Percentiles rank a stretch among this genome's conserved stretches.
Evolutionary conservation across 1,140 invertebrate genomes (phyloP).

Genomic region (Thrips palmi): DNA sequence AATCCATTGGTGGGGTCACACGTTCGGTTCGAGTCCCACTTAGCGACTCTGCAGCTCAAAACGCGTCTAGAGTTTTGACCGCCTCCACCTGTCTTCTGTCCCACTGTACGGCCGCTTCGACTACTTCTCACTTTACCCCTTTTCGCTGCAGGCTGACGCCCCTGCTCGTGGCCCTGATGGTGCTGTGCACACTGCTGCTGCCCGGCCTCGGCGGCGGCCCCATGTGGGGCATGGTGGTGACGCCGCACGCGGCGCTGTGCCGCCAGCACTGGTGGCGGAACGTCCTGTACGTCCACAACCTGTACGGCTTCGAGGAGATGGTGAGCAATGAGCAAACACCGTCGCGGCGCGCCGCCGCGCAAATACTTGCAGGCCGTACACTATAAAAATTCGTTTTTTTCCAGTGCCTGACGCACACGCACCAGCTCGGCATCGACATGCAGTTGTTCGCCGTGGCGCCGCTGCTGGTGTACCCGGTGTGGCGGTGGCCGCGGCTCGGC

Average conservation of each 20-base stretch:
- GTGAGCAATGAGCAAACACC: slow-evolving; percentile 22
- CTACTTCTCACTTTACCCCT: slow-evolving; percentile 8
- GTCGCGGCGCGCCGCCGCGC: too few species aligned
- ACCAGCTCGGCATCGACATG: slow-evolving; percentile 62
- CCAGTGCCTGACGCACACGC: slow-evolving; percentile 46
- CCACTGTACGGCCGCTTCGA: too few species aligned
- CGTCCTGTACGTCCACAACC: slow-evolving; percentile 39
- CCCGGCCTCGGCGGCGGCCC: slow-evolving; percentile 44
- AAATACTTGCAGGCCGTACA: too few species aligned
- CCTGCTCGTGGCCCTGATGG: slow-evolving; percentile 37
- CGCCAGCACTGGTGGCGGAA: slow-evolving; percentile 40
- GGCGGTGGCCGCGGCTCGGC: slow-evolving; percentile 28
- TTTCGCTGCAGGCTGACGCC: slow-evolving; percentile 33
- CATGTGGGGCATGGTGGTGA: slow-evolving; percentile 41
- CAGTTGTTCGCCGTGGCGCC: slow-evolving; percentile 57
- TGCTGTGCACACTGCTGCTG: slow-evolving; percentile 47
- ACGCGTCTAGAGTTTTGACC: too few species aligned
- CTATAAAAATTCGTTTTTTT: too few species aligned
- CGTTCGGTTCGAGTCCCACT: too few species aligned
- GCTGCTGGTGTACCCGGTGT: slow-evolving; percentile 44
- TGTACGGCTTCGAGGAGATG: slow-evolving; percentile 40
- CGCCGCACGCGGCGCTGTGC: too few species aligned
- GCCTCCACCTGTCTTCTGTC: too few species aligned
- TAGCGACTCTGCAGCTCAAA: too few species aligned
- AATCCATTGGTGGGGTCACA: too few species aligned